Evolutionary conservation across 2,113 vertebrate genomes (phyloP), one percentile per base, ranked within the genome.

Genomic region (Actenoides lindsayi): DNA sequence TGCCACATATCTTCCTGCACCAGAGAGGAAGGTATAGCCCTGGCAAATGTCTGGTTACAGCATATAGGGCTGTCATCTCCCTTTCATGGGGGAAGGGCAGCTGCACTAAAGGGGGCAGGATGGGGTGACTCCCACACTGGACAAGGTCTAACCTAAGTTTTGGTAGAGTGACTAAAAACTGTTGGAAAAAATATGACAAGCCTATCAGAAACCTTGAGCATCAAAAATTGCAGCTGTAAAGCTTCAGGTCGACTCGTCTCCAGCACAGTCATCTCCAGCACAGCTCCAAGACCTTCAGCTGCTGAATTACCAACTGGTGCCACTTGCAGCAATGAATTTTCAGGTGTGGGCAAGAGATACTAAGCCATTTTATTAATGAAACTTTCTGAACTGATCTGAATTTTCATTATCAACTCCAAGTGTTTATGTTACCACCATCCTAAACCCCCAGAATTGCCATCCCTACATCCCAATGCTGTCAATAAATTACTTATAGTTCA

Each of bases 401-500:
- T 91, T 76, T 75, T 71, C n/a, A 42, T 20, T 48, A 10, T 10
- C n/a, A 53, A 37, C 16, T 23, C 10, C 71, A 77, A 68, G 23
- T 11, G 8, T 71, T 88, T 25, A 25, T 9, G 1, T 25, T 73
- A 51, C 23, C 69, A 68, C 19, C 42, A 71, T n/a, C 35, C 35
- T 41, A 65, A 79, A 59, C 9, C 2, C 46, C 24, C 24, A 87
- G 24, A 51, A 79, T 0, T 51, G 35, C 65, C 19, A 48, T 51
- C 16, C 39, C 56, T 78, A n/a, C 33, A 51, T 35, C 46, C 65
- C 81, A 48, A 15, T 3, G 17, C 16, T 62, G 23, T 25, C 69
- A 87, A 37, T 81, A 95, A 84, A 79, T 81, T 73, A 71, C 35
- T 28, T n/a, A 14, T 71, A 80, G 37, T 79, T 68, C 65, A 89